A percentile compares a stretch with the other conserved stretches of the same genome.
Conservation (phyloP, 2,888 invertebrate species). For the Magallana nippona region DNA sequence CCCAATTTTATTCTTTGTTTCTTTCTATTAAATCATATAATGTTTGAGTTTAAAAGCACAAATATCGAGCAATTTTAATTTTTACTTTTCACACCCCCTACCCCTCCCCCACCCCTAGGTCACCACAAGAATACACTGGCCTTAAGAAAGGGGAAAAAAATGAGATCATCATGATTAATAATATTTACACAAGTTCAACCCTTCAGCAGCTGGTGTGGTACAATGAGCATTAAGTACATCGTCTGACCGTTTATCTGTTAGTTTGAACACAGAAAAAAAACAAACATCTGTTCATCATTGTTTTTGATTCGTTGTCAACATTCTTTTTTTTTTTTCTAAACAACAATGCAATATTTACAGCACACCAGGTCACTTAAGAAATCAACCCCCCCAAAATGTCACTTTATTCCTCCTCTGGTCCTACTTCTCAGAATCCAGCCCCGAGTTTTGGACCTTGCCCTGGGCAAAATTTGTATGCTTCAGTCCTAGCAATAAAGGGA, state of each 20-base stretch:
- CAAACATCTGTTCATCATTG: not conserved
- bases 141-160: not conserved
- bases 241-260: not conserved
- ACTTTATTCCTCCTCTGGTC: not conserved
- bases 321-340: not conserved
- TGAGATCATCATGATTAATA: slow-evolving; percentile 26
- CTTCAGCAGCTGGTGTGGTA: not conserved
- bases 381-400: not conserved
- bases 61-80: not conserved
- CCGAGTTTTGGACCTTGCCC: not conserved
- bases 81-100: not conserved
- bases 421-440: slow-evolving; percentile 1
- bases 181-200: not conserved
- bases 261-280: slow-evolving; percentile 11
- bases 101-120: not conserved
- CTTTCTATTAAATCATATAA: not conserved
- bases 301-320: slow-evolving; percentile 30
- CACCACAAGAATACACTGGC: slow-evolving; percentile 30
- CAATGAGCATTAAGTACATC: slow-evolving; percentile 8
- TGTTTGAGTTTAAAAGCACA: not conserved
- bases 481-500: not conserved
- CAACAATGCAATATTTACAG: slow-evolving; percentile 17
- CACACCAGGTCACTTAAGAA: slow-evolving; percentile 30
- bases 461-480: slow-evolving; percentile 15
- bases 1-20: too few relatives aligned